phyloP scores from a whole-genome alignment of 92 coral and sea anemone genomes.

The Scolanthus callimorphus region DNA sequence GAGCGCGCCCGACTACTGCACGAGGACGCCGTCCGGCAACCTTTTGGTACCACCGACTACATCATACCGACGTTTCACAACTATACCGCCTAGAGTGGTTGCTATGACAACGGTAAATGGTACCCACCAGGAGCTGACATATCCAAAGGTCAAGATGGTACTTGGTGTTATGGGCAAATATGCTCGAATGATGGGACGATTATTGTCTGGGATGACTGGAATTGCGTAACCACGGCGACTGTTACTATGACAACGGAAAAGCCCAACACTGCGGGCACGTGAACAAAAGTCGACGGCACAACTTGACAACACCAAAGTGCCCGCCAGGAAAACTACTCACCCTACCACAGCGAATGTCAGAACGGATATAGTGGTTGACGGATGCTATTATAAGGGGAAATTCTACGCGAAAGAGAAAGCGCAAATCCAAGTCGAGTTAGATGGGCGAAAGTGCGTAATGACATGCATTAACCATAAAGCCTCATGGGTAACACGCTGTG shows the following conservation, averaged over 20 bases:
- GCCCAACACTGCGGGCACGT: too few species aligned
- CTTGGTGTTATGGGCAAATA: conserved; percentile 42
- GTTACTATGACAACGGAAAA: neutral
- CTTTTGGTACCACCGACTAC: conserved; percentile 19
- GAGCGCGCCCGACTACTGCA: neutral
- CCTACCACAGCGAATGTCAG: too few species aligned
- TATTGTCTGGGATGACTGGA: conserved; percentile 44
- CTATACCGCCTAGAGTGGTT: conserved; percentile 12
- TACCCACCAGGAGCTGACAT: conserved; percentile 26
- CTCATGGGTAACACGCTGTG: too few species aligned
- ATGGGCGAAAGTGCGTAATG: too few species aligned
- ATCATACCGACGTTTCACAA: neutral
- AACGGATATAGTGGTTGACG: neutral
- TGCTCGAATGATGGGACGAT: conserved; percentile 27
- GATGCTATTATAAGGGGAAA: neutral
- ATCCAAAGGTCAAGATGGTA: conserved; percentile 23
- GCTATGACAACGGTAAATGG: conserved; percentile 32
- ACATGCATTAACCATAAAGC: too few species aligned
- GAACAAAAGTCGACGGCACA: too few species aligned
- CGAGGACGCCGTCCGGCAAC: neutral
- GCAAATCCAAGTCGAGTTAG: too few species aligned
- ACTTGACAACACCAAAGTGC: neutral
- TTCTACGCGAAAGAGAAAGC: neutral
- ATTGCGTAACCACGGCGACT: too few species aligned
- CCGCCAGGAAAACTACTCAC: neutral